These are phyloP conservation scores for Apamea epomidion DNA, from an alignment of 2,888 invertebrate genomes.

Conservation along the genomic window DNA sequence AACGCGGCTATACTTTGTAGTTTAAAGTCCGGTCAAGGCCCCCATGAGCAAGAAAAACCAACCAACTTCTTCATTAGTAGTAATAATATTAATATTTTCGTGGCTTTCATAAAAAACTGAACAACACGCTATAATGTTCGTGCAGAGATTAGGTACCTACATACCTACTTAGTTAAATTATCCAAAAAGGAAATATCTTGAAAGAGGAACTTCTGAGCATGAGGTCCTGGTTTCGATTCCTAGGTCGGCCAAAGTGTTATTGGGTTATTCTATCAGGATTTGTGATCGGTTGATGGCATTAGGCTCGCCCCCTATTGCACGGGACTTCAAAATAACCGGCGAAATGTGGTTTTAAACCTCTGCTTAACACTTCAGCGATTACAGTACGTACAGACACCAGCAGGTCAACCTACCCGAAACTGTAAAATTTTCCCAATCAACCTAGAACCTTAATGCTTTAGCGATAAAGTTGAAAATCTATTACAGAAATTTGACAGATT, in stretches of 20 bases:
- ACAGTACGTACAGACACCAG: not conserved
- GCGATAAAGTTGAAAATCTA: too few relatives aligned
- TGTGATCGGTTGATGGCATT: not conserved
- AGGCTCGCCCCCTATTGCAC: not conserved
- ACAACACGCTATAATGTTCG: not conserved
- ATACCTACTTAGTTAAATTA: not conserved
- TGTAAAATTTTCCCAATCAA: too few relatives aligned
- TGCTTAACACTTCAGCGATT: not conserved
- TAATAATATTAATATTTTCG: not conserved
- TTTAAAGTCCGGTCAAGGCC: conserved; percentile 13
- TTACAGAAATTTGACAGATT: too few relatives aligned
- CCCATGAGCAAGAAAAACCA: not conserved
- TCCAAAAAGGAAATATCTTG: not conserved
- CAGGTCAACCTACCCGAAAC: too few relatives aligned
- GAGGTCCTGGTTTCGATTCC: not conserved
- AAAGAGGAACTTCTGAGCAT: not conserved
- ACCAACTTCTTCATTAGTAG: not conserved
- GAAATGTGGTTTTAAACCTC: not conserved
- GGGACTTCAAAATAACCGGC: too few relatives aligned
- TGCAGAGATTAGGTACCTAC: not conserved
- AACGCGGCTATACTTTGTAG: not conserved
- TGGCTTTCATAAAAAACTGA: not conserved
- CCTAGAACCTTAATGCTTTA: too few relatives aligned
- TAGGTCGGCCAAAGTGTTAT: not conserved
- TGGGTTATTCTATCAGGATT: not conserved